These are phyloP conservation scores for Agelas oroides DNA, from an alignment of 37 sponge, comb jelly and placozoan species.

Conservation along the genomic window DNA sequence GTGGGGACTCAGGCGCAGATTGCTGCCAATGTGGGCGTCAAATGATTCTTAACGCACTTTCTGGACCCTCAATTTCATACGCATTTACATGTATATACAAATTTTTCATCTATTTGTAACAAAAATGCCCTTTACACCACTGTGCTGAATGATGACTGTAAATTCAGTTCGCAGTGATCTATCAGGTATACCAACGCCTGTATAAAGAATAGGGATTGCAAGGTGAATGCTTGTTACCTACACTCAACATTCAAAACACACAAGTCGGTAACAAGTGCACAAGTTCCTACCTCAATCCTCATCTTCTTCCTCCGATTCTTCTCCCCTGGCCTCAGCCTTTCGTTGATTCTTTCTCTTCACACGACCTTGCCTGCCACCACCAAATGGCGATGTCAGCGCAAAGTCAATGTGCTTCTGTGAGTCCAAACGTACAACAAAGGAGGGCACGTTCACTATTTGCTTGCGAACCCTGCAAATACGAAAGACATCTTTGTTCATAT, in stretches of 20 bases:
- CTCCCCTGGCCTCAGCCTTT: slow-evolving; percentile 78
- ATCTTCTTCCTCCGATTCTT: slow-evolving; percentile 86
- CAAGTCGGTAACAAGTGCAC: no score
- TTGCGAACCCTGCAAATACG: slow-evolving; percentile 84
- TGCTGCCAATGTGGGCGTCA: slow-evolving; percentile 73
- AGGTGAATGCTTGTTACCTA: no score
- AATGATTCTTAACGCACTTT: slow-evolving; percentile 14
- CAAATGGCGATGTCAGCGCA: slow-evolving; percentile 95
- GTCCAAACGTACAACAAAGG: slow-evolving; percentile 97
- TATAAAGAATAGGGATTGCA: no score
- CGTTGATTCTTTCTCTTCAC: slow-evolving; percentile 97
- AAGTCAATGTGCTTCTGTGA: slow-evolving; percentile 99
- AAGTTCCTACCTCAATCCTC: slow-evolving; percentile 37
- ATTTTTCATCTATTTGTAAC: no score
- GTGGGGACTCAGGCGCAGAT: slow-evolving; percentile 54
- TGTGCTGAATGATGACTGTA: no score
- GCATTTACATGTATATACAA: no score
- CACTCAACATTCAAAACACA: no score
- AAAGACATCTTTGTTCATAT: no score
- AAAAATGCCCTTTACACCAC: no score
- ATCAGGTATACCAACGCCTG: no score
- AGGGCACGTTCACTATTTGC: slow-evolving; percentile 98
- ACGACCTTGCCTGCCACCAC: slow-evolving; percentile 92
- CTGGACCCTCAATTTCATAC: slow-evolving; percentile 5
- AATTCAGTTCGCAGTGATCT: no score